These are phyloP conservation scores for Chaetops frenatus DNA, from an alignment of 2,113 vertebrate genomes.

Conservation along the genomic window DNA sequence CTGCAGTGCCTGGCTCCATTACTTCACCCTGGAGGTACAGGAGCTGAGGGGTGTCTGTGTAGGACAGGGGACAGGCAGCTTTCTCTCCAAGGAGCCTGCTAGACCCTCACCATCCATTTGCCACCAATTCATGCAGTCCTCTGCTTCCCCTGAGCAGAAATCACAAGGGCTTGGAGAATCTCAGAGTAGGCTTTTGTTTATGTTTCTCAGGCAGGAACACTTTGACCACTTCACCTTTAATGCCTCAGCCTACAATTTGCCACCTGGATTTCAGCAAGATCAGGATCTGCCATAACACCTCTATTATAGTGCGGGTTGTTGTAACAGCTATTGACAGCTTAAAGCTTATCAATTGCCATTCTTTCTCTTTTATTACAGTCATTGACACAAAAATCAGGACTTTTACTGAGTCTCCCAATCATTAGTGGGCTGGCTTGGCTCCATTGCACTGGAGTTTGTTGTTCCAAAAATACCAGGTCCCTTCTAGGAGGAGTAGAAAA, in stretches of 20 bases:
- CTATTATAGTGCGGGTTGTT: no score
- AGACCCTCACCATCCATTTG: background rate
- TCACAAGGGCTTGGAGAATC: background rate
- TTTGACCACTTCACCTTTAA: background rate
- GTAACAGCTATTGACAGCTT: background rate
- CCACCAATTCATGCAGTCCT: background rate
- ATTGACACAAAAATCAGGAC: background rate
- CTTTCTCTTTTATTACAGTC: background rate
- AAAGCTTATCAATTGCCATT: background rate
- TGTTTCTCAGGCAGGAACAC: background rate
- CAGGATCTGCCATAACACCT: background rate
- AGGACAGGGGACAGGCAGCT: background rate
- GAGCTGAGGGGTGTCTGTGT: background rate
- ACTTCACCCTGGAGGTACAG: background rate
- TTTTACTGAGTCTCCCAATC: background rate
- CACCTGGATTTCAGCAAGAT: background rate
- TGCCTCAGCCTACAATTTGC: background rate
- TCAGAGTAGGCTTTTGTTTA: background rate
- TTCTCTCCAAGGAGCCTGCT: background rate
- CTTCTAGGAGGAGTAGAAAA: background rate
- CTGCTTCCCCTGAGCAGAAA: background rate
- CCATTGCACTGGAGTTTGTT: background rate
- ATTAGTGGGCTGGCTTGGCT: background rate
- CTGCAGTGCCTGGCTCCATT: background rate
- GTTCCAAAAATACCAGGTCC: background rate